Evolutionary conservation across 2,797 vertebrate genomes (phyloP), one percentile per base, ranked within the genome.

Genomic region (Hippocampus kuda): DNA sequence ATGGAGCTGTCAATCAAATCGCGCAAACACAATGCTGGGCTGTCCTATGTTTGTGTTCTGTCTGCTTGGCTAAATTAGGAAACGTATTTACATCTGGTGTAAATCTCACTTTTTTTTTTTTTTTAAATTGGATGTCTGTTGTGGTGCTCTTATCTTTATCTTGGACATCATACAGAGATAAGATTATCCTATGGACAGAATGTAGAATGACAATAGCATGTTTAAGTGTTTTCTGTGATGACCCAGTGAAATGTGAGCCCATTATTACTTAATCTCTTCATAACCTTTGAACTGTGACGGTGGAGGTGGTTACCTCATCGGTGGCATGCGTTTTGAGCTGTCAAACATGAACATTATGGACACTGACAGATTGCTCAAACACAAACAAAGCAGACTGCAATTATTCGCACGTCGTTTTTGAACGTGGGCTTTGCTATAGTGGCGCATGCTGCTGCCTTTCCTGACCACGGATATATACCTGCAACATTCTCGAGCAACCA

Each of bases 1-100:
- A 84, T 89, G 88, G 79, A 74, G 74, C 85, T 89, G 90, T 89
- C 88, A 15, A 16, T 91, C 88, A 91, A 86, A 79, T n/a, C 18
- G 66, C 75, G 69, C 27, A n/a, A 69, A 68, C 75, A 85, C 83
- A 84, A 81, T 76, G 72, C 68, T 59, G 71, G 41, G 13, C 57
- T 73, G 56, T 69, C 56, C 68, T 54, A 71, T 57, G 71, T 85
- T 82, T 82, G 75, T 79, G 54, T 22, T 38, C 41, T 44, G 24
- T 73, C 67, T 54, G 67, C 71, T 68, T 46, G 46, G 69, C 64
- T 70, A 49, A 34, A 72, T 53, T 67, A 74, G 69, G 75, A 74
- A 79, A 69, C 24, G 63, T 26, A 10, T 51, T 66, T 11, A 53
- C 30, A 46, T 42, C 11, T 12, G 22, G 15, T 65, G 63, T 65